Evolutionary conservation across 2,797 vertebrate species (phyloP).

Genomic region (Melanotaenia nigrans): DNA sequence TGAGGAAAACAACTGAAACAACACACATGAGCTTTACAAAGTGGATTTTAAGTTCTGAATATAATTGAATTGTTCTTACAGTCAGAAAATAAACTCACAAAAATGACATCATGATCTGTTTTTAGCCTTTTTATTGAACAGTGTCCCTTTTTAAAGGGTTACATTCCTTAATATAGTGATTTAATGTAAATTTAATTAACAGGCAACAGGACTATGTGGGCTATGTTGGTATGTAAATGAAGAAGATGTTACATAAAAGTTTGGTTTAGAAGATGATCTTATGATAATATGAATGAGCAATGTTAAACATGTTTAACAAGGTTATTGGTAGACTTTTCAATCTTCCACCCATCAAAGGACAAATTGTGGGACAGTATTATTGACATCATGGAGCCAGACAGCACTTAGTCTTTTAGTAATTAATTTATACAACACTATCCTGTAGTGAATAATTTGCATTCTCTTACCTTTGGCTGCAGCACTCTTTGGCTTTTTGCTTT

Average conservation of each 20-base stretch:
- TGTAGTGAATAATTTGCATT: neutral
- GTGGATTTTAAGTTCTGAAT: neutral
- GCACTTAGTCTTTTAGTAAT: neutral
- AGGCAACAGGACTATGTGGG: neutral
- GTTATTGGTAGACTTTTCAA: neutral
- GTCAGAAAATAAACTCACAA: too few species aligned
- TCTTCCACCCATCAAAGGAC: neutral
- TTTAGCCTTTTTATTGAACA: neutral
- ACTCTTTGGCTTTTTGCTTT: neutral
- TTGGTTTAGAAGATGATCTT: too few species aligned
- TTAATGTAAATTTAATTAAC: neutral
- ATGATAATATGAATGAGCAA: neutral
- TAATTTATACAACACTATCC: neutral
- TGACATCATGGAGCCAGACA: neutral
- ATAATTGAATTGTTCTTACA: neutral
- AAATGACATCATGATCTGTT: neutral
- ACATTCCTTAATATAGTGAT: neutral
- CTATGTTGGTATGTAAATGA: neutral
- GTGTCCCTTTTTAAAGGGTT: neutral
- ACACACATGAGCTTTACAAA: neutral
- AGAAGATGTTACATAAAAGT: too few species aligned
- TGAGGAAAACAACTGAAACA: neutral
- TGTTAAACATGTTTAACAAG: neutral
- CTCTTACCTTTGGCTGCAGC: neutral
- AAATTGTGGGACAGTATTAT: neutral